phyloP scores from a whole-genome alignment of 2,797 vertebrate genomes.

The Geotrypetes seraphini region DNA sequence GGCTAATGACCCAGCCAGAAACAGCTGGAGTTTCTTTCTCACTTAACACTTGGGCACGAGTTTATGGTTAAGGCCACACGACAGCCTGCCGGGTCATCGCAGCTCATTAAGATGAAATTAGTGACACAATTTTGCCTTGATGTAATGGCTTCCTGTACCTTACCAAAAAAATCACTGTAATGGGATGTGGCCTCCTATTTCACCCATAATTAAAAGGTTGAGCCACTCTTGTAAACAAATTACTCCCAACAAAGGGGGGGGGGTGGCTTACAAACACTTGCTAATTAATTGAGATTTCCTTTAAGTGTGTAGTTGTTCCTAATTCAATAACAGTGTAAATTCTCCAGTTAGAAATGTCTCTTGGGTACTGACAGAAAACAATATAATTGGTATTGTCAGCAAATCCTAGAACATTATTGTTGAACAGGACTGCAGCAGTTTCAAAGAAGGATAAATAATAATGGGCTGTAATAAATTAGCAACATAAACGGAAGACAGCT shows the following conservation, averaged over 20 bases:
- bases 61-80: constrained; percentile 26
- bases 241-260: constrained; percentile 74
- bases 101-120: constrained; percentile 37
- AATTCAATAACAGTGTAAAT: constrained; percentile 64
- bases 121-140: constrained; percentile 2
- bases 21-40: not conserved
- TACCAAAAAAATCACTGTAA: constrained; percentile 9
- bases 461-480: constrained; percentile 59
- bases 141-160: constrained; percentile 12
- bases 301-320: constrained; percentile 58
- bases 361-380: constrained; percentile 62
- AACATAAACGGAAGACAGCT: constrained; percentile 49
- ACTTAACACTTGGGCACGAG: constrained; percentile 30
- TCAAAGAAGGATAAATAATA: constrained; percentile 60
- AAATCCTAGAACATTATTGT: constrained; percentile 38
- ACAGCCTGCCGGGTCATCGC: constrained; percentile 9
- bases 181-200: constrained; percentile 19
- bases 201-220: constrained; percentile 63
- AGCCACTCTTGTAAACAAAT: constrained; percentile 73
- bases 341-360: constrained; percentile 57
- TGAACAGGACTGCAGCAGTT: constrained; percentile 41
- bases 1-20: constrained; percentile 1
- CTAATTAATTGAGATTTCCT: constrained; percentile 70
- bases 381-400: constrained; percentile 58
- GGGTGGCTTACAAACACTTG: constrained; percentile 58